phyloP scores from a whole-genome alignment of 2,113 vertebrate genomes.

The Caretta caretta region DNA sequence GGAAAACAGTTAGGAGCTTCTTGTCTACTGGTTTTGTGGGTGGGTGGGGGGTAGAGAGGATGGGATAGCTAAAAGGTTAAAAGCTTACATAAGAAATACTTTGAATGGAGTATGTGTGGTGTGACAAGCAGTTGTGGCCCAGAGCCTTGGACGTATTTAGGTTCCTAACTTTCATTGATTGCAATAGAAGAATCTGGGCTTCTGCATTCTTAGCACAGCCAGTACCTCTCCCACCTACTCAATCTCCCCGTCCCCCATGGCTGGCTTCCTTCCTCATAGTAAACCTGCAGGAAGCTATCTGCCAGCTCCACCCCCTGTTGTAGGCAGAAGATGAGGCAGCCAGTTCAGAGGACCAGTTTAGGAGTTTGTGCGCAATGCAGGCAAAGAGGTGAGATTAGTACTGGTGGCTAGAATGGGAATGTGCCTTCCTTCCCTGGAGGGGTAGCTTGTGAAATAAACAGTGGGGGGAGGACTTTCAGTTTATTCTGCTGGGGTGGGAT shows the following conservation, averaged over 20 bases:
- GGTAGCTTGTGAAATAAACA: not conserved
- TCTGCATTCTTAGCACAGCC: not conserved
- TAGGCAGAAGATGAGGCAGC: not conserved
- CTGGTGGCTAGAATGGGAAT: not conserved
- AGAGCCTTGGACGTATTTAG: not conserved
- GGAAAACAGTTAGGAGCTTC: not conserved
- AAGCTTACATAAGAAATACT: not conserved
- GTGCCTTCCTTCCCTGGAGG: conserved; percentile 24
- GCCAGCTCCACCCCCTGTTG: not conserved
- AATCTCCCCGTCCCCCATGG: not conserved
- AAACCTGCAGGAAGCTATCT: not conserved
- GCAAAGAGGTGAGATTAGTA: not conserved
- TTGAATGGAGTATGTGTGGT: not conserved
- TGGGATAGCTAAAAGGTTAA: not conserved
- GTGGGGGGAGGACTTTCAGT: not conserved
- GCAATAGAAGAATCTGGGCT: too few species aligned
- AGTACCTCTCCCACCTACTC: not conserved
- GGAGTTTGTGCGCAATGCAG: not conserved
- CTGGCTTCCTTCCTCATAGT: not conserved
- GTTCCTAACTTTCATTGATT: not conserved
- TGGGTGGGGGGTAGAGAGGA: not conserved
- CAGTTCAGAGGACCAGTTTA: not conserved
- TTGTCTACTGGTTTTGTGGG: not conserved
- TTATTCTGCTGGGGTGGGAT: not conserved
- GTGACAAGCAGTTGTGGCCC: not conserved